Base-by-base conservation (phyloP, 2,113 vertebrate species). In the Cairina moschata region DNA sequence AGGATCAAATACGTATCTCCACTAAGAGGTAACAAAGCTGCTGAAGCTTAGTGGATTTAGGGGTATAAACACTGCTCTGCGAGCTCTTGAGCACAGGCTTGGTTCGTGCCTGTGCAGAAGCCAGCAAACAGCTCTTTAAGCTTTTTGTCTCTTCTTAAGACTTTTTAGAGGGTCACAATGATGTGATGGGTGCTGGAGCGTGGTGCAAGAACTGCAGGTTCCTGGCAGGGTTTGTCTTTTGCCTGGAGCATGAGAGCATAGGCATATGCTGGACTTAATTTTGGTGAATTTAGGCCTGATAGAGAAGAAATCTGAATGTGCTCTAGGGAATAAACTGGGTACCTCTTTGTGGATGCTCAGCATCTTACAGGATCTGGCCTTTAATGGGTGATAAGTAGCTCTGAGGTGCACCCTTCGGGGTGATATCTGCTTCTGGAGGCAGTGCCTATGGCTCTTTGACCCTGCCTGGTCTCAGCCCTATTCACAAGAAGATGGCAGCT, bases 41-140 rank as follows among this genome's bases (percentile, higher is more conserved):
- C 69, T 90, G 83, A 36, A 74, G 83, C 93, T 94, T 78, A 75
- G 88, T 56, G 68, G 62, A 67, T 77, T 5, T 71, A 56, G 90
- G 79, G 88, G 85, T 85, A 85, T 95, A 89, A 95, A 94, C 95
- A 92, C 73, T 90, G 91, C 89, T 95, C 89, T 89, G 74, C 25
- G 68, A 78, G 52, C 42, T 88, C 42, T 65, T 80, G 67, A 83
- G 68, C 50, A n/a, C 38, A 44, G 84, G 28, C 78, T 85, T 42
- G 29, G 59, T 32, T 82, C 55, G 21, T n/a, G 71, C 13, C 6
- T 34, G 26, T 17, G 1, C 29, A 80, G 58, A 83, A 90, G 22
- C 74, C 44, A 80, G 28, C 54, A 83, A 62, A 79, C 20, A 83
- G 32, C 65, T 63, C 60, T 48, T 29, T 29, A 42, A 72, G 66